Evolutionary conservation across 1,140 invertebrate genomes (phyloP), one percentile per base, ranked within the genome.

Genomic region (Drosophila sproati): DNA sequence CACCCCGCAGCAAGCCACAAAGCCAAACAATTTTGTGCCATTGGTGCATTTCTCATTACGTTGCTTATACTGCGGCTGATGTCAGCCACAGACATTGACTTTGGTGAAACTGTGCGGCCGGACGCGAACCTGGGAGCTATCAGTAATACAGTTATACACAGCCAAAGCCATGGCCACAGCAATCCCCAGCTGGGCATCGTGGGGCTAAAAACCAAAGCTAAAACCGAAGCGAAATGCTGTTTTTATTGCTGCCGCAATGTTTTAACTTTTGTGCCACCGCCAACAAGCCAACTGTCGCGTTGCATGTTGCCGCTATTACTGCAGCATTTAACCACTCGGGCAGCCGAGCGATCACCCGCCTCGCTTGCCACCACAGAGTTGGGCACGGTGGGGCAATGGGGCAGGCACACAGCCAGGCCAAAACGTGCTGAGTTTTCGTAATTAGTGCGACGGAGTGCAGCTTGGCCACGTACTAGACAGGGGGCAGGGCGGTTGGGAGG

Each of bases 341-440:
- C 81, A 77, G 51, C 82, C 66, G 63, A 64, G 48, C 50, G 68
- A 56, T 70, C 66, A 31, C 57, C 63, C 56, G 48, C 41, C 12
- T 31, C 55, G 28, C 47, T 8, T 35, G 28, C 35, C 32, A 7
- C 63, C 79, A 60, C 54, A 51, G 52, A 41, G 55, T 66, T 62
- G 60, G 54, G 59, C 29, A 20, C 67, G 37, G 54, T 51, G 35
- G 68, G 67, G 52, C 72, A 59, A 20, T 20, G 20, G 20, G 35
- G 43, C 61, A 32, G 66, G 39, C 74, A 68, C 78, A 79, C 71
- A 86, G 77, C n/a, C 79, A 79, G 73, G 66, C 80, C 66, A 78
- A 83, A 87, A 87, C 83, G 83, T 87, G 83, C 83, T 83, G 83
- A 87, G 83, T 89, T 87, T 87, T 88, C 85, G 83, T 87, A 87